phyloP scores from a whole-genome alignment of 2,113 vertebrate genomes.

The Cheilinus undulatus region DNA sequence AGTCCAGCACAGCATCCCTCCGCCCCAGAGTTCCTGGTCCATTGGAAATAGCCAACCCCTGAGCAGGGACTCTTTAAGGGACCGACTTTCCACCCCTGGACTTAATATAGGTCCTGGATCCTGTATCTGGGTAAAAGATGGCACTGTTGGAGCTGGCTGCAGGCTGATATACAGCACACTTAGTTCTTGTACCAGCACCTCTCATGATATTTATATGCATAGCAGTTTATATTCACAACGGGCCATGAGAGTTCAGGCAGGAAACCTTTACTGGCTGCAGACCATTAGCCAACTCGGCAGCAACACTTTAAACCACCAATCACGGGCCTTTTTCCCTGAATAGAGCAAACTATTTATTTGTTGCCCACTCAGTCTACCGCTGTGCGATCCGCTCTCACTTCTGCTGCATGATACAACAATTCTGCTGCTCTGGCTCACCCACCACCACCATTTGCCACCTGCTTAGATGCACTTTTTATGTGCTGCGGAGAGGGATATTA shows the following conservation, averaged over 20 bases:
- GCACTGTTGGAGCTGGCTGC: background rate
- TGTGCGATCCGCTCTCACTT: conserved; percentile 10
- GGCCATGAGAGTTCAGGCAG: conserved; percentile 19
- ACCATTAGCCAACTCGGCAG: conserved; percentile 45
- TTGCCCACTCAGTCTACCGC: conserved; percentile 45
- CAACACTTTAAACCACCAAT: conserved; percentile 33
- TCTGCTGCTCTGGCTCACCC: conserved; percentile 41
- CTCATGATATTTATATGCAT: conserved; percentile 5
- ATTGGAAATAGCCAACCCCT: no score
- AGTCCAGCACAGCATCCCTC: no score
- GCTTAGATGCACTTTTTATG: conserved; percentile 47
- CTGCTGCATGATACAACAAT: conserved; percentile 35
- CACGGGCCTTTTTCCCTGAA: conserved; percentile 18
- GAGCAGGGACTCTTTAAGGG: no score
- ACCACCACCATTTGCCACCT: conserved; percentile 32
- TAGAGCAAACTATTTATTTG: conserved; percentile 39
- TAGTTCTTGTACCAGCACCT: background rate
- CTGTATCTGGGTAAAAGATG: no score
- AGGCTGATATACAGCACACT: background rate
- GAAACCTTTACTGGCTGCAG: conserved; percentile 22
- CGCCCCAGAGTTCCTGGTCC: no score
- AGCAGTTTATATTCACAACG: conserved; percentile 14
- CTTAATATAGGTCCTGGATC: no score
- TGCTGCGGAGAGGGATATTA: conserved; percentile 40
- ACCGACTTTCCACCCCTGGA: no score